Base-by-base conservation (phyloP, 2,797 vertebrate genomes). In the Danio kyathit region DNA sequence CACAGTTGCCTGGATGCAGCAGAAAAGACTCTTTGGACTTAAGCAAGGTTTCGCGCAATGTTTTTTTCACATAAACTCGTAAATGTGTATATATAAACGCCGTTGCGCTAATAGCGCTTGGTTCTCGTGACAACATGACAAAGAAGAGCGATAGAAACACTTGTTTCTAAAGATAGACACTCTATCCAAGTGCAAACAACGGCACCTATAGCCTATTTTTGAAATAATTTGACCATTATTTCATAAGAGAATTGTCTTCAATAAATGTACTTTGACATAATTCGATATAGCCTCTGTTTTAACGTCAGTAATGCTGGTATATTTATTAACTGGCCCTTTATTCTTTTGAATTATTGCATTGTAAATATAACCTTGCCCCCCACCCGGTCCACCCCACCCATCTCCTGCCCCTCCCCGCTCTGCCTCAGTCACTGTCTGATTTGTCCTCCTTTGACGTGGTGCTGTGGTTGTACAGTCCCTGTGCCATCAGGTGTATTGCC, bases 1-100 rank as follows among this genome's bases (percentile, higher is more conserved):
- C 97, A 99, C 97, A 98, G 96, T 98, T 90, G 90, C 96, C 96
- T 97, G 96, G 96, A 96, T 97, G 97, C 97, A 99, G 96, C 97
- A 98, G 96, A 96, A 97, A 90, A 97, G 95, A 96, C 96, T 99
- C 97, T 99, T 99, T 99, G 97, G 97, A 97, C 95, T 96, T 96
- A 92, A 97, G 95, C 96, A 94, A 94, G 93, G 92, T 94, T 84
- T 91, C 88, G 29, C 92, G 56, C 90, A 29, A 29, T 29, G 29
- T 29, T 29, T 90, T 92, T 92, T 93, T 29, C 29, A 52, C 87
- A 91, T 93, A 93, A 93, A 94, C 93, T 93, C 90, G 92, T 56
- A 72, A 7, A 66, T 59, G 56, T 61, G 3, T 29, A 29, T 29
- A 52, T 76, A 54, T 73, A 73, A 71, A 72, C 77, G 48, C 5